phyloP scores from a whole-genome alignment of 2,113 vertebrate genomes.

The Entosphenus tridentatus region DNA sequence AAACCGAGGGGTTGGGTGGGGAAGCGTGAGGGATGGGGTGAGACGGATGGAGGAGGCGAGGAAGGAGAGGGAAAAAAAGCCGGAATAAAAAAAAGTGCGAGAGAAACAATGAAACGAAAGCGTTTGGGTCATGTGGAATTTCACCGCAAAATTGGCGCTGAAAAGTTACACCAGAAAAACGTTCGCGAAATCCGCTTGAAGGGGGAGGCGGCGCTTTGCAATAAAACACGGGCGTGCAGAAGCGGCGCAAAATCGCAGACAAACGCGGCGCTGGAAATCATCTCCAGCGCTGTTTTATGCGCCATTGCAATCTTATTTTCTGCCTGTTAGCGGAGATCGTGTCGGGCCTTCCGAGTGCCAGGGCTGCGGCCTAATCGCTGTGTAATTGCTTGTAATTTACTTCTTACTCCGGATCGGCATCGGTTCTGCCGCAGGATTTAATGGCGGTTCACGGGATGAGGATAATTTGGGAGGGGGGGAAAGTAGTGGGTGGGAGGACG shows the following conservation, averaged over 20 bases:
- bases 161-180: no score
- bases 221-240: no score
- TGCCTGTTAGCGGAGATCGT: slow-evolving; percentile 99
- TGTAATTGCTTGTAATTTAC: slow-evolving; percentile 99
- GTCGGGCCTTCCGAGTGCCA: slow-evolving; percentile 75
- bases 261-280: slow-evolving; percentile 99
- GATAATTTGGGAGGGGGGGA: no score
- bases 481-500: no score
- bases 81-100: neutral
- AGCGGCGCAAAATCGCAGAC: slow-evolving; percentile 55
- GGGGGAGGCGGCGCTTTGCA: no score
- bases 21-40: neutral
- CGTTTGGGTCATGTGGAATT: no score
- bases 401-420: slow-evolving; percentile 75
- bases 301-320: slow-evolving; percentile 99
- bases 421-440: slow-evolving; percentile 19
- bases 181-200: no score
- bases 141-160: no score
- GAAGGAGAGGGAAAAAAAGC: neutral
- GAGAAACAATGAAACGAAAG: no score
- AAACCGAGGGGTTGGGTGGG: no score
- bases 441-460: no score
- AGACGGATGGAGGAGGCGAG: neutral
- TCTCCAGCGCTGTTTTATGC: slow-evolving; percentile 96
- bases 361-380: slow-evolving; percentile 78